phyloP scores from a whole-genome alignment of 2,113 vertebrate genomes.

The Anolis carolinensis region DNA sequence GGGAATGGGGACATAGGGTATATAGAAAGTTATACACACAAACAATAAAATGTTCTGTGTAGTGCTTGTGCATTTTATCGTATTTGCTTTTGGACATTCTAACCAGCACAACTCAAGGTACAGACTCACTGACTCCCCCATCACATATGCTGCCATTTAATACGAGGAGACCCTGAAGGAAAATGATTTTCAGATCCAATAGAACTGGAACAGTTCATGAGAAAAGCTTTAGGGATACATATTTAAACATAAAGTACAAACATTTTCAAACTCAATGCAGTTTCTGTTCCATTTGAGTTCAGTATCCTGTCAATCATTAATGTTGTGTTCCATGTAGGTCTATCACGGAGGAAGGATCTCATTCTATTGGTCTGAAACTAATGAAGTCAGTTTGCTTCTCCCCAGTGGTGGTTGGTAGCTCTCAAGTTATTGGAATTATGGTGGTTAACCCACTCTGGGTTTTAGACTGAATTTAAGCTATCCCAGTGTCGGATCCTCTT shows the following conservation, averaged over 20 bases:
- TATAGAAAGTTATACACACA: background rate
- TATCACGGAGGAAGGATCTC: background rate
- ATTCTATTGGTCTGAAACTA: background rate
- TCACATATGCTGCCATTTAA: conserved; percentile 4
- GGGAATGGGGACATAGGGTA: background rate
- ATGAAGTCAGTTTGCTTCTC: background rate
- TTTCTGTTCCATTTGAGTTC: background rate
- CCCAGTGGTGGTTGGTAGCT: no score
- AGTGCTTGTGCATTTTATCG: background rate
- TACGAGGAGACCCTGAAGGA: background rate
- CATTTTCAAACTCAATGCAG: background rate
- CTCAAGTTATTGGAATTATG: no score
- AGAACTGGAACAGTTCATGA: background rate
- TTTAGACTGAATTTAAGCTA: no score
- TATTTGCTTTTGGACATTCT: background rate
- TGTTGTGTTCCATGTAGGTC: background rate
- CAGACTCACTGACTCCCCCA: background rate
- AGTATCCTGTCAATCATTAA: background rate
- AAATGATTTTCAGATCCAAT: background rate
- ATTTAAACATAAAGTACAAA: background rate
- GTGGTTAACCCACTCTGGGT: no score
- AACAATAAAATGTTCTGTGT: background rate
- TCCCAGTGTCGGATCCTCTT: no score
- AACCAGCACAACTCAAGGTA: background rate
- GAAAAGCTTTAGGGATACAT: conserved; percentile 1